Evolutionary conservation across 2,797 vertebrate species (phyloP), one percentile per base, ranked within the genome.

Genomic region (Prionace glauca): DNA sequence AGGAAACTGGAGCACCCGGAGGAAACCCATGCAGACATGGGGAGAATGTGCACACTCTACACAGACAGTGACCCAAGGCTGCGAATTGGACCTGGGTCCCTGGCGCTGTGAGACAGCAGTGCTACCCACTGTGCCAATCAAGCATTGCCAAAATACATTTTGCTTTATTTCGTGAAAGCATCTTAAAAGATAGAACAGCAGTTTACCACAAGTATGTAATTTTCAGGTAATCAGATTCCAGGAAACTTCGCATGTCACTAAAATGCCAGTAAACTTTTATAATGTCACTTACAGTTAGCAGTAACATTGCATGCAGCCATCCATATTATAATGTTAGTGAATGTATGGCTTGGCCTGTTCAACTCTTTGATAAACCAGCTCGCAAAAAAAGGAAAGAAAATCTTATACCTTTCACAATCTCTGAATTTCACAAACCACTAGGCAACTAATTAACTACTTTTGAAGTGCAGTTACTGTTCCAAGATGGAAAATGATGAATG

Each of bases 371-470:
- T 95, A 95, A 95, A 95, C 45, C 93, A 77, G 93, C 71, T 74
- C n/a, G 71, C 93, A 95, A 7, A 74, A 92, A 95, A 41, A 41
- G 93, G 93, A 95, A 95, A 96, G 96, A 96, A 97, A 97, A 97
- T 97, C 97, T 98, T 69, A 69, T 69, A 69, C 67, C 67, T 69
- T 69, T 69, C 87, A 92, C n/a, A 62, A 24, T n/a, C 29, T 41
- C 18, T 24, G 20, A 20, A 20, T 22, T 18, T 62, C 62, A 65
- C 56, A 88, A 45, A 84, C 36, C 22, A 8, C 20, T 24, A 9
- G 18, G 45, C 81, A 84, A 41, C 36, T 36, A 45, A 45, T 84
- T 41, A 84, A 84, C 50, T 69, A 62, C 14, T 65, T 36, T 41
- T 92, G 90, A 92, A 92, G 88, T 91, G 88, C n/a, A 65, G 29